These are phyloP conservation scores for Alfaro cultratus DNA, from an alignment of 2,797 vertebrate species.

Conservation along the genomic window DNA sequence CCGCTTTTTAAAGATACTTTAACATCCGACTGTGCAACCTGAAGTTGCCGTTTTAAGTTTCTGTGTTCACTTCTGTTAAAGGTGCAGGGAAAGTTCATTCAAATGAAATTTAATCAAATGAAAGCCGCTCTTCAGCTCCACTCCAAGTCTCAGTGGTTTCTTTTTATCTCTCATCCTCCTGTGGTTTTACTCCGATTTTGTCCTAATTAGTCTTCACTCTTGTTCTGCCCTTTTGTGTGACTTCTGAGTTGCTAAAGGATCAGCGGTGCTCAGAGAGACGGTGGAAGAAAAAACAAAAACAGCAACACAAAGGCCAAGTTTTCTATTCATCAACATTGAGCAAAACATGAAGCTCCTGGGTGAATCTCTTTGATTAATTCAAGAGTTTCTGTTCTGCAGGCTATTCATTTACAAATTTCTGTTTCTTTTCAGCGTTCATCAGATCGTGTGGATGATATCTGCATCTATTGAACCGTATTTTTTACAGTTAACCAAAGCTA, in stretches of 20 bases:
- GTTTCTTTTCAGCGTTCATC: slow-evolving; percentile 11
- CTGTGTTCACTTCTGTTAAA: slow-evolving; percentile 6
- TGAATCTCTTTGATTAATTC: not conserved
- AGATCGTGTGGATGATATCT: not conserved
- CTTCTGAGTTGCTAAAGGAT: slow-evolving; percentile 49
- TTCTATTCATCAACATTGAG: slow-evolving; percentile 37
- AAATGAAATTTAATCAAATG: slow-evolving; percentile 24
- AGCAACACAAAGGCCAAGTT: slow-evolving; percentile 39
- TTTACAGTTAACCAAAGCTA: not conserved
- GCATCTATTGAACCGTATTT: not conserved
- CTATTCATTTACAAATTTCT: slow-evolving; percentile 8
- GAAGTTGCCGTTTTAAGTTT: not conserved
- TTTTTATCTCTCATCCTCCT: slow-evolving; percentile 47
- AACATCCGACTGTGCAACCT: slow-evolving; percentile 3
- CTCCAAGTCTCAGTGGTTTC: slow-evolving; percentile 17
- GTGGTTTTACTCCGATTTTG: slow-evolving; percentile 28
- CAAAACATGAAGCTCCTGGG: slow-evolving; percentile 7
- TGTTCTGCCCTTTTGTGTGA: slow-evolving; percentile 62
- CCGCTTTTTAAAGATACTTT: not conserved
- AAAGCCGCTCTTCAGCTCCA: slow-evolving; percentile 32
- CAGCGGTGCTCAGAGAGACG: slow-evolving; percentile 27
- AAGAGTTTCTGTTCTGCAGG: not conserved
- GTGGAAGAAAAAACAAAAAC: slow-evolving; percentile 3
- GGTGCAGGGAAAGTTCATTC: slow-evolving; percentile 18
- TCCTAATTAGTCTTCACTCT: slow-evolving; percentile 62